Conservation (phyloP, 1,140 invertebrate genomes). For the Drosophila baimaii region DNA sequence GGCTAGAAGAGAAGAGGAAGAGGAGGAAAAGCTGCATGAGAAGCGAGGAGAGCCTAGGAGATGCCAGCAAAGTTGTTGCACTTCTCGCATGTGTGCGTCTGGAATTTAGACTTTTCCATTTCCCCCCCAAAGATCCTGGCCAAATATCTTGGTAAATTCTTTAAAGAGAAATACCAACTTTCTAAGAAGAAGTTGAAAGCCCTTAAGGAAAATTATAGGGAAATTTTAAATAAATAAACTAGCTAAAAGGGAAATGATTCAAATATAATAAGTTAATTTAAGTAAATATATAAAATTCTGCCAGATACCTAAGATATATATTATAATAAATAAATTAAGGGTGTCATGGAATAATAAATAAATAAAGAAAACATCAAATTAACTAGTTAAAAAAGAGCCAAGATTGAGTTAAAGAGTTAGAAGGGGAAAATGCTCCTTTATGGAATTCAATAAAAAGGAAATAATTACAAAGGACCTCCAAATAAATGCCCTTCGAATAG, state of each 20-base stretch:
- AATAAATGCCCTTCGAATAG: not conserved
- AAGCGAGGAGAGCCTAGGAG: not conserved
- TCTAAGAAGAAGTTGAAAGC: not conserved
- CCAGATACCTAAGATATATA: no score
- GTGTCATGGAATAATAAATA: not conserved
- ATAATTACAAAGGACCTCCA: not conserved
- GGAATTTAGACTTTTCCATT: slow-evolving; percentile 13
- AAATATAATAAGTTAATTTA: not conserved
- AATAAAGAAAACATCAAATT: not conserved
- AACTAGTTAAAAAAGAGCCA: no score
- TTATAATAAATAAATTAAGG: no score
- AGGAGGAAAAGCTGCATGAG: slow-evolving; percentile 1
- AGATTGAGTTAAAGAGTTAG: no score
- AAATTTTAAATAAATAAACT: not conserved
- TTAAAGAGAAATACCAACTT: not conserved
- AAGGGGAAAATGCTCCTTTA: no score
- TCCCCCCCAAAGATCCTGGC: not conserved
- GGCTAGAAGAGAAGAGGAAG: not conserved
- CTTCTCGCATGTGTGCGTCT: slow-evolving; percentile 38
- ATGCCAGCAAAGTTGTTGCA: slow-evolving; percentile 44
- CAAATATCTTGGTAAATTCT: slow-evolving; percentile 10
- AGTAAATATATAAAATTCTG: no score
- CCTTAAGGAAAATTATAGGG: no score
- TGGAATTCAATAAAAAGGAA: not conserved
- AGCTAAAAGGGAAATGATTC: not conserved